These are phyloP conservation scores for Drosophila punjabiensis DNA, from an alignment of 1,140 invertebrate genomes.

Conservation along the genomic window DNA sequence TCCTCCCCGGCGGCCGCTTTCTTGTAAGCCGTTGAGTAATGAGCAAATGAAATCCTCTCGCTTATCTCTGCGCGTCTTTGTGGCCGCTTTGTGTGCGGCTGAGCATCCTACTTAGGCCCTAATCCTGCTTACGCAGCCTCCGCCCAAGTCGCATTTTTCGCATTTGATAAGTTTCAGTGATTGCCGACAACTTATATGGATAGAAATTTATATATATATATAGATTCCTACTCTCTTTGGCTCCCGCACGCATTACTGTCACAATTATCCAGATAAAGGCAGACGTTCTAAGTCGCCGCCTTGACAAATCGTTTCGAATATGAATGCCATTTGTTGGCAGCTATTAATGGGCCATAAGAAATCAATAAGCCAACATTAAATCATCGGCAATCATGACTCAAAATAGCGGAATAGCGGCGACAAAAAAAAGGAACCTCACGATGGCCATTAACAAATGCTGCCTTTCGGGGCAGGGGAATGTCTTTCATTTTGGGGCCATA, in stretches of 20 bases:
- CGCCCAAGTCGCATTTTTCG: constrained; percentile 9
- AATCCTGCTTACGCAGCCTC: constrained; percentile 42
- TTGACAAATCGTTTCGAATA: constrained; percentile 47
- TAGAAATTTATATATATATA: not conserved
- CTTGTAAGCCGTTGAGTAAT: constrained; percentile 77
- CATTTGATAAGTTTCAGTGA: constrained; percentile 20
- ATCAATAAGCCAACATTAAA: constrained; percentile 49
- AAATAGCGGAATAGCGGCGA: constrained; percentile 19
- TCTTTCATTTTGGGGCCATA: constrained; percentile 23
- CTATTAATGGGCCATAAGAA: constrained; percentile 54
- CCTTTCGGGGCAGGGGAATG: constrained; percentile 15
- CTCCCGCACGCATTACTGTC: constrained; percentile 36
- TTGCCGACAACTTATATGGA: constrained; percentile 19
- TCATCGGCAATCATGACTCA: constrained; percentile 43
- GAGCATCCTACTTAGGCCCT: constrained; percentile 65
- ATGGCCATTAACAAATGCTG: constrained; percentile 49
- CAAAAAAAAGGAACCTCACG: constrained; percentile 3
- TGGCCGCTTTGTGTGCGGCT: constrained; percentile 68
- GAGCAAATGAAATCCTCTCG: constrained; percentile 80
- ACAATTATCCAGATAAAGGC: constrained; percentile 52
- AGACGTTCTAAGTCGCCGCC: constrained; percentile 10
- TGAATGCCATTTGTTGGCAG: constrained; percentile 40
- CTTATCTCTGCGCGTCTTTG: constrained; percentile 77
- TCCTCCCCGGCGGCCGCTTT: constrained; percentile 17
- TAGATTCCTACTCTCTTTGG: constrained; percentile 25